Base-by-base conservation (phyloP, 2,888 invertebrate genomes). In the Cybosia mesomella region DNA sequence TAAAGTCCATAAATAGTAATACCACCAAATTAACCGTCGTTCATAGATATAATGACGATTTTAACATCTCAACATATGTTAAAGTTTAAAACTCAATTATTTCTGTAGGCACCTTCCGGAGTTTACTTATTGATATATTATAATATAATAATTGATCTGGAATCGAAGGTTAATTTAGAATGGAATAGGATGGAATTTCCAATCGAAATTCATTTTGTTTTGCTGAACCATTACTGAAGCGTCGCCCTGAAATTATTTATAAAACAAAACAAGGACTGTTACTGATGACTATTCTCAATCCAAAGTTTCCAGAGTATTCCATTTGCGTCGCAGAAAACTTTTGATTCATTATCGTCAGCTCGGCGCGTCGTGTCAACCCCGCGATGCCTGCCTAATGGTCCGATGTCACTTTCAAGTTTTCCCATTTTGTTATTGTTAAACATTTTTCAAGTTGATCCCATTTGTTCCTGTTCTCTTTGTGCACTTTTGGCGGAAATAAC, bases 371-470 rank as follows among this genome's bases (percentile, higher is more conserved):
- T 77, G 77, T 82, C 85, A 77, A 76, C 71, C 81, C 79, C 77
- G 79, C 80, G 82, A 72, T 83, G 84, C 82, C 82, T 84, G 85
- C 83, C 85, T 91, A 91, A 91, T 90, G 89, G 88, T 74, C 82
- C 85, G 81, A 86, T 87, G 89, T 91, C 89, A 90, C 88, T 90
- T 84, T 87, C 85, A 89, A 91, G 86, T 90, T 91, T 87, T 84
- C 83, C 86, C 87, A 89, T 90, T 90, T 85, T 84, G 86, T 90
- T 91, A 91, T 91, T 89, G 88, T 88, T 87, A 87, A 84, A 88
- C 88, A 90, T 91, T 90, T 90, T 88, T 90, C 88, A 88, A 89
- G 85, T 82, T 87, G 86, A 89, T 89, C 87, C 85, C 89, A 89
- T 91, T 91, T 90, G 87, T 89, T 87, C 83, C 83, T 84, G 83